Conservation (phyloP, 2,797 vertebrate species). For the Rhinella marina region DNA sequence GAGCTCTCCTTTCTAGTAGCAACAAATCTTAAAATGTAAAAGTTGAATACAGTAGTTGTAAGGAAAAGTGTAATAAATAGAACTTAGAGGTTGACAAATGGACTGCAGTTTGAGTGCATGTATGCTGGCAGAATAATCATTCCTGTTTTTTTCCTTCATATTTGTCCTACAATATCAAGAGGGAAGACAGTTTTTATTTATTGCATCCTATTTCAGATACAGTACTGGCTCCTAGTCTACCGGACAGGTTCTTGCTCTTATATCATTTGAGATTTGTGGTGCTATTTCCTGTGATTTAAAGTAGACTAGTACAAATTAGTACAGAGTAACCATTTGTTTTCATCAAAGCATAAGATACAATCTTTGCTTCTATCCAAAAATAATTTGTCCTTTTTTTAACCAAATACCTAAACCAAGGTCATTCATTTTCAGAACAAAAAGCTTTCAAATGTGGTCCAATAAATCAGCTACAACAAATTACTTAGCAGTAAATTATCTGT, state of each 20-base stretch:
- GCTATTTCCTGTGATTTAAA: conserved; percentile 55
- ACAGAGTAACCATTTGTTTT: conserved; percentile 55
- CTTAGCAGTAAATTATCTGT: conserved; percentile 69
- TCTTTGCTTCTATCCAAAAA: conserved; percentile 63
- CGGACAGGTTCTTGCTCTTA: conserved; percentile 39
- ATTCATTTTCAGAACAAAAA: conserved; percentile 66
- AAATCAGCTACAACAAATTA: conserved; percentile 74
- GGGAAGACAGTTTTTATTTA: conserved; percentile 56
- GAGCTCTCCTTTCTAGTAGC: neutral
- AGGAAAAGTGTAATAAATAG: conserved; percentile 41
- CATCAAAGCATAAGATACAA: conserved; percentile 49
- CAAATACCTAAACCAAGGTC: conserved; percentile 74
- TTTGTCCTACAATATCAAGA: conserved; percentile 50
- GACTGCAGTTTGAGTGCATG: conserved; percentile 49
- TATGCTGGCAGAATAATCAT: conserved; percentile 47
- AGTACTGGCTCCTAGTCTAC: conserved; percentile 37
- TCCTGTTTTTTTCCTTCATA: conserved; percentile 48
- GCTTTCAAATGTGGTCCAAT: conserved; percentile 68
- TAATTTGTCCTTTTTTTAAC: conserved; percentile 62
- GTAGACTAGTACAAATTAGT: conserved; percentile 57
- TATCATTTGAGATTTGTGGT: conserved; percentile 55
- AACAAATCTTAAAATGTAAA: conserved; percentile 37
- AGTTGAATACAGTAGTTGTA: conserved; percentile 23
- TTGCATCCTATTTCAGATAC: conserved; percentile 49
- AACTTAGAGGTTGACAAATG: conserved; percentile 55